These are phyloP conservation scores for Pelmatolapia mariae DNA, from an alignment of 2,113 vertebrate species.

Conservation along the genomic window DNA sequence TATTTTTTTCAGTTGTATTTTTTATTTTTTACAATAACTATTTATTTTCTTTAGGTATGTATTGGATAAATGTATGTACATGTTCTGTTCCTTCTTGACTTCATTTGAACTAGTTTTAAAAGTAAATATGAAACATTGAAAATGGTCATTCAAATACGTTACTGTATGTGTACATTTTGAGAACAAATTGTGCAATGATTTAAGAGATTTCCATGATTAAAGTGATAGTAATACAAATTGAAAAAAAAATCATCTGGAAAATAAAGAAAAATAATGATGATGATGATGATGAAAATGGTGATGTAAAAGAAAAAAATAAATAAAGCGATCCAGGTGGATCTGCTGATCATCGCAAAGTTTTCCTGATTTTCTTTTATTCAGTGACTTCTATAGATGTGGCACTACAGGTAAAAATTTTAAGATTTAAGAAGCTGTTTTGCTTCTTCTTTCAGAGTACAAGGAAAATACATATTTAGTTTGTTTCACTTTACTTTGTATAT, in stretches of 20 bases:
- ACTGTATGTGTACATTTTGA: conserved; percentile 74
- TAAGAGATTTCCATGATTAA: conserved; percentile 62
- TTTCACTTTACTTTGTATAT: background rate
- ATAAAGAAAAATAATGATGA: conserved; percentile 46
- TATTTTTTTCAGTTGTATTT: conserved; percentile 79
- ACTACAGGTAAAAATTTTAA: background rate
- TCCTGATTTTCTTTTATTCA: background rate
- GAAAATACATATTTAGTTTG: background rate
- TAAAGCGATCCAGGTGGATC: conserved; percentile 65
- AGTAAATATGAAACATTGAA: conserved; percentile 66
- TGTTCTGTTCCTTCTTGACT: conserved; percentile 69
- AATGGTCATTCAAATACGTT: conserved; percentile 71
- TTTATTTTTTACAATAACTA: conserved; percentile 77
- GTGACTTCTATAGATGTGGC: background rate
- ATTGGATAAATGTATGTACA: conserved; percentile 76
- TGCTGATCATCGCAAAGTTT: conserved; percentile 30
- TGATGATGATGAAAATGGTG: conserved; percentile 39
- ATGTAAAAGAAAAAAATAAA: conserved; percentile 46
- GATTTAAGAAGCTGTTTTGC: background rate
- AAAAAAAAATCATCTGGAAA: conserved; percentile 57
- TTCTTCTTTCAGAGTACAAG: background rate
- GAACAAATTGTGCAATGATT: conserved; percentile 70
- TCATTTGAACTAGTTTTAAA: conserved; percentile 72
- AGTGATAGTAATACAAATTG: conserved; percentile 58
- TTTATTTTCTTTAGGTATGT: conserved; percentile 78